Conservation (phyloP, 2,797 vertebrate genomes). For the Pterois miles region DNA sequence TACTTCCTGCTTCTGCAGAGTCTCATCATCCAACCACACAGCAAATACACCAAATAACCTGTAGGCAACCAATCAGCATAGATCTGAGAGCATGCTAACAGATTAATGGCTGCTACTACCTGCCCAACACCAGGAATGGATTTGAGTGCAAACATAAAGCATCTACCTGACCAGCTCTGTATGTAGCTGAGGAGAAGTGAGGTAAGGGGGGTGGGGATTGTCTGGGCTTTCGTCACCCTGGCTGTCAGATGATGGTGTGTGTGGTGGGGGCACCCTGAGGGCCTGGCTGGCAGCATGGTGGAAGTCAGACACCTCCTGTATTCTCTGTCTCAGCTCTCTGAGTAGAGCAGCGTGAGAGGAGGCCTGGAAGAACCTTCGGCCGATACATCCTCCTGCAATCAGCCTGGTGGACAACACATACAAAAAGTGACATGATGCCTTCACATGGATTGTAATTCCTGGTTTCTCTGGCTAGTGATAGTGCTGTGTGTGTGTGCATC, state of each 20-base stretch:
- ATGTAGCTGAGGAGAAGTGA: conserved; percentile 93
- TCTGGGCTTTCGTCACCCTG: conserved; percentile 72
- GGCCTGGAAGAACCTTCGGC: conserved; percentile 91
- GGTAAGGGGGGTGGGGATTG: conserved; percentile 63
- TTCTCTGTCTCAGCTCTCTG: conserved; percentile 89
- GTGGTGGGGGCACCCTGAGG: conserved; percentile 82
- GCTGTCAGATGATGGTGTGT: conserved; percentile 71
- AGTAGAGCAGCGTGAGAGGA: conserved; percentile 85
- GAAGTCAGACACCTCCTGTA: conserved; percentile 93
- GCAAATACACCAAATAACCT: conserved; percentile 94
- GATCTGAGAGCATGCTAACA: conserved; percentile 1
- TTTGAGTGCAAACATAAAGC: not conserved
- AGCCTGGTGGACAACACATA: conserved; percentile 79
- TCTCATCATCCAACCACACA: conserved; percentile 96
- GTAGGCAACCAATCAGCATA: conserved; percentile 20
- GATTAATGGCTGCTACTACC: not conserved
- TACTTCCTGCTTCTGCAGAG: conserved; percentile 92
- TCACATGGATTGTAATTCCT: not conserved
- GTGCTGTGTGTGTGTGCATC: conserved; percentile 13
- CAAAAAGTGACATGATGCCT: not conserved
- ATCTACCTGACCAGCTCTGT: conserved; percentile 92
- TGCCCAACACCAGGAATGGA: not conserved
- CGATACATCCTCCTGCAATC: conserved; percentile 92
- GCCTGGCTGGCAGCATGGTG: conserved; percentile 95
- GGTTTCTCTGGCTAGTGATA: not conserved